A percentile compares a stretch with the other conserved stretches of the same genome.
These are phyloP conservation scores for Lethrus apterus DNA, from an alignment of 1,140 invertebrate genomes.

Conservation along the genomic window DNA sequence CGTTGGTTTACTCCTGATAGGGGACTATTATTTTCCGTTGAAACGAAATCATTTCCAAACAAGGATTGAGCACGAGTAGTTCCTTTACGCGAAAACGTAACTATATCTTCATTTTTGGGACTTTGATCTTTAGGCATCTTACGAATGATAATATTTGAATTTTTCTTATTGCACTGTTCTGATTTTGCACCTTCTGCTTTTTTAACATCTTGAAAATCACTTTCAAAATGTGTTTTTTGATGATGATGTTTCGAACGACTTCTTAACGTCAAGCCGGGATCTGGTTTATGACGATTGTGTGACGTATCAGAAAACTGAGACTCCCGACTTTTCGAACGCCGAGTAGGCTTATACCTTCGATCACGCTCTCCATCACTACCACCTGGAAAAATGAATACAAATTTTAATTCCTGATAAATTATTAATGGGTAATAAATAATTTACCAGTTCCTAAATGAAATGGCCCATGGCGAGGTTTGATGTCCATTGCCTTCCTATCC, in stretches of 20 bases:
- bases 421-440: background rate
- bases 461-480: slow-evolving; percentile 35
- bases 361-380: slow-evolving; percentile 39
- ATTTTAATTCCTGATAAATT: background rate
- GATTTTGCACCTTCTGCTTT: slow-evolving; percentile 16
- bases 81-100: slow-evolving; percentile 32
- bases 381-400: slow-evolving; percentile 21
- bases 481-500: slow-evolving; percentile 45
- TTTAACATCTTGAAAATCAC: slow-evolving; percentile 29
- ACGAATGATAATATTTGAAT: slow-evolving; percentile 19
- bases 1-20: slow-evolving; percentile 4
- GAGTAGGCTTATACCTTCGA: slow-evolving; percentile 31
- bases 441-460: slow-evolving; percentile 39
- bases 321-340: slow-evolving; percentile 37
- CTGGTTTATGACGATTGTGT: slow-evolving; percentile 32
- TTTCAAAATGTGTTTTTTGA: slow-evolving; percentile 24
- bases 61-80: slow-evolving; percentile 45
- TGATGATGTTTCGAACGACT: slow-evolving; percentile 22
- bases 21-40: slow-evolving; percentile 29
- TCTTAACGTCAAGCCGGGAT: slow-evolving; percentile 16
- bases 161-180: slow-evolving; percentile 26
- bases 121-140: slow-evolving; percentile 32
- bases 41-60: slow-evolving; percentile 63
- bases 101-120: slow-evolving; percentile 28
- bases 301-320: slow-evolving; percentile 36